These are phyloP conservation scores for Malthinus seriepunctatus DNA, from an alignment of 2,888 invertebrate species.

Conservation along the genomic window DNA sequence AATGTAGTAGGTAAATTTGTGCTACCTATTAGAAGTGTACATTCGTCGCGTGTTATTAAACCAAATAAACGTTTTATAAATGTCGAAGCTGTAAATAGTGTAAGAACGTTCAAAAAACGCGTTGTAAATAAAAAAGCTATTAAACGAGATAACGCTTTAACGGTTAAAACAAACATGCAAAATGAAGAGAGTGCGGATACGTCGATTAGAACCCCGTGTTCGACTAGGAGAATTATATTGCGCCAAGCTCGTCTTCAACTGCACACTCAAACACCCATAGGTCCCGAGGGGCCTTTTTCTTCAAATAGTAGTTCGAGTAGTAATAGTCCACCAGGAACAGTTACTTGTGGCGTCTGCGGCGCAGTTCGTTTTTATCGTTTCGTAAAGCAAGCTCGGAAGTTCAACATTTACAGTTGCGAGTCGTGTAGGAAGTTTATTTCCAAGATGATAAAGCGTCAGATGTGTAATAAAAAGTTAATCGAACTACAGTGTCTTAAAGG, in stretches of 20 bases:
- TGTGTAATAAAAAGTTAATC: slow-evolving; percentile 61
- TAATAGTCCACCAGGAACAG: slow-evolving; percentile 64
- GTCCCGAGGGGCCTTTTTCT: slow-evolving; percentile 72
- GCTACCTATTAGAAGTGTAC: slow-evolving; percentile 78
- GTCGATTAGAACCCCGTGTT: slow-evolving; percentile 53
- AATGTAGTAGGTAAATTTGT: slow-evolving; percentile 67
- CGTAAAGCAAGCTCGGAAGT: slow-evolving; percentile 79
- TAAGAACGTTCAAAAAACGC: slow-evolving; percentile 48
- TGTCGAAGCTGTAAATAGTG: slow-evolving; percentile 54
- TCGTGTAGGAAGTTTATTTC: slow-evolving; percentile 86
- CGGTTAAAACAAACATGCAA: neutral
- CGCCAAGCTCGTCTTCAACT: slow-evolving; percentile 70
- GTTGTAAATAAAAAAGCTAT: slow-evolving; percentile 41
- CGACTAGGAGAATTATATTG: slow-evolving; percentile 69
- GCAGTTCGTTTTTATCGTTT: slow-evolving; percentile 76
- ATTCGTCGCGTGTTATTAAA: slow-evolving; percentile 85
- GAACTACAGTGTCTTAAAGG: slow-evolving; percentile 70
- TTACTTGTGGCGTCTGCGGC: slow-evolving; percentile 79
- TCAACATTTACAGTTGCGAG: slow-evolving; percentile 83
- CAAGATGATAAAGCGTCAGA: slow-evolving; percentile 74
- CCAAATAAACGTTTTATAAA: slow-evolving; percentile 85
- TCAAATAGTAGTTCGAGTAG: slow-evolving; percentile 49
- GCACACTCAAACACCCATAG: slow-evolving; percentile 55
- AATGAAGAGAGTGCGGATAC: slow-evolving; percentile 50
- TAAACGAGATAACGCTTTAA: slow-evolving; percentile 7